Evolutionary conservation across 2,888 invertebrate genomes (phyloP).

Genomic region (Pollenia angustigena): DNA sequence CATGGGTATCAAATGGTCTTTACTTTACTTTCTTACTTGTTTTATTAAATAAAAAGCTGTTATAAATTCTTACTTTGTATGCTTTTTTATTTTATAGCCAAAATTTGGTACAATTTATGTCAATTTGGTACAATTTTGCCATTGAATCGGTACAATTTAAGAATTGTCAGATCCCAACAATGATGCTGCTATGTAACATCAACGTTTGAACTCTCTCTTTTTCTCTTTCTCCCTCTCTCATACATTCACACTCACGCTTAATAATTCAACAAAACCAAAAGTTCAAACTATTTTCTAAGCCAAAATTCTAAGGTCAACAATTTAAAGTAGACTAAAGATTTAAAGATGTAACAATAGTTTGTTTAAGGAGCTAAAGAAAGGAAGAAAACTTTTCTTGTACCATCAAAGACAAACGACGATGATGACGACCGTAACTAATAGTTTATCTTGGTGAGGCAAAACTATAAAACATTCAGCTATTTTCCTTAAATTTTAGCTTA

Average conservation of each 20-base stretch:
- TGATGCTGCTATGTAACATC: slow-evolving; percentile 4
- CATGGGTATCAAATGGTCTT: no score
- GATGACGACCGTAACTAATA: slow-evolving; percentile 34
- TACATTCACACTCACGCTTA: neutral
- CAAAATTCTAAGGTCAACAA: slow-evolving; percentile 71
- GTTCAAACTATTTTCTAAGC: slow-evolving; percentile 67
- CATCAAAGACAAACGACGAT: neutral
- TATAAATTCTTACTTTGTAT: no score
- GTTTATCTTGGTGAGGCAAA: slow-evolving; percentile 6
- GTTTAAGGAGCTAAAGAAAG: slow-evolving; percentile 30
- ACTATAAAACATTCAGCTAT: slow-evolving; percentile 1
- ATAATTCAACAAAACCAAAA: slow-evolving; percentile 15
- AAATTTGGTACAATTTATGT: no score
- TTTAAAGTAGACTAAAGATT: slow-evolving; percentile 65
- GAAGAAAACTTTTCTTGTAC: slow-evolving; percentile 44
- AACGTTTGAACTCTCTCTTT: neutral
- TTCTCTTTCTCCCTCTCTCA: no score
- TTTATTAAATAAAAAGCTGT: no score
- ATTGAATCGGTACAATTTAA: no score
- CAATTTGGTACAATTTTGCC: no score
- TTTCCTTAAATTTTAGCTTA: neutral
- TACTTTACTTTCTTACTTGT: no score
- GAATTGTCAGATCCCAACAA: no score
- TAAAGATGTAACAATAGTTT: slow-evolving; percentile 49
- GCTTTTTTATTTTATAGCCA: no score